Percentiles rank a stretch among this genome's conserved stretches.
Conservation (phyloP, 1,140 invertebrate genomes). For the Ruditapes philippinarum region DNA sequence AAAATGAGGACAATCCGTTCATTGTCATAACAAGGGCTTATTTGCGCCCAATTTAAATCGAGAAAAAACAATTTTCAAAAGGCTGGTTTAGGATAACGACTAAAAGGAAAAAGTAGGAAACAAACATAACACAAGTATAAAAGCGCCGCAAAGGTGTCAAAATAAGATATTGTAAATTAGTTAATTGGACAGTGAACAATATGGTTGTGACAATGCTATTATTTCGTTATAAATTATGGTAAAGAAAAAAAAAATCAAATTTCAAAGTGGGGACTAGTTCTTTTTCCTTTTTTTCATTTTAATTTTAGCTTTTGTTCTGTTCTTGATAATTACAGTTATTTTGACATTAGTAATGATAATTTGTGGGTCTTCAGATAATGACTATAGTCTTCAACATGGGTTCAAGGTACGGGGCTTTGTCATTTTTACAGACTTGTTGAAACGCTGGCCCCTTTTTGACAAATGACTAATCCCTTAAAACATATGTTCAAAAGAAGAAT, state of each 20-base stretch:
- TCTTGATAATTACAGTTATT: slow-evolving; percentile 1
- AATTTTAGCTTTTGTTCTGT: too few relatives aligned
- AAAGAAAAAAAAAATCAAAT: not conserved
- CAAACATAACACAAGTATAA: slow-evolving; percentile 22
- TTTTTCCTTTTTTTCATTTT: not conserved
- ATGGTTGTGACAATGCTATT: not conserved
- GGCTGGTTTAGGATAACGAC: not conserved
- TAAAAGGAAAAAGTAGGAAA: slow-evolving; percentile 5
- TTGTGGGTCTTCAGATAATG: not conserved
- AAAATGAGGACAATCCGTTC: not conserved
- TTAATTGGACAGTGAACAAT: not conserved
- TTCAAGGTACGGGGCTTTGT: not conserved
- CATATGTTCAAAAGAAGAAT: too few relatives aligned
- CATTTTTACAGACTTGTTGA: not conserved
- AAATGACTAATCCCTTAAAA: slow-evolving; percentile 33
- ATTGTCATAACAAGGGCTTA: not conserved
- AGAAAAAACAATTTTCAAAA: not conserved
- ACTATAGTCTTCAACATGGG: too few relatives aligned
- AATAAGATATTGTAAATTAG: not conserved
- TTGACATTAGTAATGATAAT: slow-evolving; percentile 5
- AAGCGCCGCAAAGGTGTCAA: not conserved
- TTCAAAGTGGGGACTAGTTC: not conserved
- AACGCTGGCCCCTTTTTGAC: not conserved
- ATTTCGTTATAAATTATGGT: not conserved
- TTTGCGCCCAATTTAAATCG: slow-evolving; percentile 14